Base-by-base conservation (phyloP, 1,140 invertebrate genomes). In the Brachionus angularis region DNA sequence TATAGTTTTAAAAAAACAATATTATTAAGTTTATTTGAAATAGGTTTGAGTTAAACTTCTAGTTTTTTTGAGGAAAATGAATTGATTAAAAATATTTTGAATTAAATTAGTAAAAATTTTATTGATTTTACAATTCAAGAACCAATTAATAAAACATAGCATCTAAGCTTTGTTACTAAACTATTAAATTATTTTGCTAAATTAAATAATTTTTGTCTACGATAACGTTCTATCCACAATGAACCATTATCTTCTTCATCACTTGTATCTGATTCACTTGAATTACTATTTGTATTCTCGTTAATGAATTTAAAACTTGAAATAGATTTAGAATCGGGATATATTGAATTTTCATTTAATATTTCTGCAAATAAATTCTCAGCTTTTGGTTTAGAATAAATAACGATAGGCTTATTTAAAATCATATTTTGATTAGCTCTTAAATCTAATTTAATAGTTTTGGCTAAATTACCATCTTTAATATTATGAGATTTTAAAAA, bases 361-460 rank as follows among this genome's bases (percentile, higher is more conserved):
- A 58, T 58, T 7, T 58, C 53, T 5, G 53, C 53, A 25, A 58
- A 58, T 14, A 58, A 23, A 7, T 58, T 16, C 10, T 58, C 53
- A 8, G 53, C 53, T 39, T 58, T 58, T 3, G 53, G 53, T 8
- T 58, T 58, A 7, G 53, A 58, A 36, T 58, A 58, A 58, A 58
- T 58, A 23, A 39, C 33, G 12, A 8, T 58, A n/a, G 33, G n/a
- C n/a, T n/a, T 39, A 58, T 55, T 55, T 16, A 34, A 23, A 27
- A 18, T 23, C 53, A 58, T 58, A 23, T 39, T 58, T 36, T 58
- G 53, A 42, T 18, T 58, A 23, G 23, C 53, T 58, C 53, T 58
- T 23, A 58, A 42, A 33, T 58, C 53, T 14, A 58, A 39, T 39
- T 34, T 16, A 23, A 31, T 58, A 18, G 53, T 58, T 10, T 58